Conservation (phyloP, 1,140 invertebrate genomes). For the Ostrea denselamellosa region DNA sequence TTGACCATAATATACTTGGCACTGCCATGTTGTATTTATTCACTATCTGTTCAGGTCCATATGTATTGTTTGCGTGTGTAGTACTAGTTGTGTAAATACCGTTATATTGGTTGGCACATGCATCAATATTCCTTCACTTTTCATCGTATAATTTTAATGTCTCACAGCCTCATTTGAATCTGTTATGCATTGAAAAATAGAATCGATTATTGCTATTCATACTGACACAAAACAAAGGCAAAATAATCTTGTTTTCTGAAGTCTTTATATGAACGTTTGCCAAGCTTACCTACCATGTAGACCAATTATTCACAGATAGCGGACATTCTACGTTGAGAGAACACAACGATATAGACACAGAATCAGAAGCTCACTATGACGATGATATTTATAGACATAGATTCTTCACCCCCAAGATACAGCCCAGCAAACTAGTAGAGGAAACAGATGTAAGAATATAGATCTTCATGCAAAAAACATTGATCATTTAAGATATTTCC, state of each 20-base stretch:
- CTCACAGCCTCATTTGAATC: too few species aligned
- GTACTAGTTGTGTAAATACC: background rate
- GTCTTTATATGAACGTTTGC: too few species aligned
- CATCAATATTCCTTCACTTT: background rate
- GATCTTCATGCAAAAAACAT: too few species aligned
- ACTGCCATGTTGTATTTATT: background rate
- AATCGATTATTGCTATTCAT: too few species aligned
- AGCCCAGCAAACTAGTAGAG: background rate
- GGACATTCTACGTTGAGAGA: constrained; percentile 79
- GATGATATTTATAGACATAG: constrained; percentile 16
- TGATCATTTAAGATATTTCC: too few species aligned
- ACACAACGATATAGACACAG: constrained; percentile 71
- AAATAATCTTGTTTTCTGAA: too few species aligned
- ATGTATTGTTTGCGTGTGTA: background rate
- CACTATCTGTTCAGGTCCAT: background rate
- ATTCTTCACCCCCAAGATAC: background rate
- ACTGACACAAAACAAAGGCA: too few species aligned
- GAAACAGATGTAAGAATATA: constrained; percentile 30
- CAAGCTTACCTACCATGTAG: too few species aligned
- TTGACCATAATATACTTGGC: background rate
- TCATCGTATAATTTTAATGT: background rate
- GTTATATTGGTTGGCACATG: background rate
- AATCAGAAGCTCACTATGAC: constrained; percentile 58
- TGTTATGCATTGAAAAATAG: too few species aligned
- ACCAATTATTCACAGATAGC: constrained; percentile 75